Percentiles rank a stretch among this genome's conserved stretches.
These are phyloP conservation scores for Ypsolopha sequella DNA, from an alignment of 2,888 invertebrate species.

Conservation along the genomic window DNA sequence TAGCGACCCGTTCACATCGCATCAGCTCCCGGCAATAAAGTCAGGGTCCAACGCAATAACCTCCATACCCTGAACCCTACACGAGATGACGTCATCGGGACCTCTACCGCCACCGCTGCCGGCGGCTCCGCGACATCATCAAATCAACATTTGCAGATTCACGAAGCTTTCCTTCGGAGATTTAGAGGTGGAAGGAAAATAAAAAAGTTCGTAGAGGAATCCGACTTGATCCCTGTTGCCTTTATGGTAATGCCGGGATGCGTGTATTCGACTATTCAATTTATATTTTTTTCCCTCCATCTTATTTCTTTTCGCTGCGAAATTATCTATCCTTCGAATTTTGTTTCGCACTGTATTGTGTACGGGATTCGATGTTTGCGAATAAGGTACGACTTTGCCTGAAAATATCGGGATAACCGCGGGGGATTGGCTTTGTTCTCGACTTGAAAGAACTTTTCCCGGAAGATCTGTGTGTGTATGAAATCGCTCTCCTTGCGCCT, in stretches of 20 bases:
- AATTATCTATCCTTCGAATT: slow-evolving; percentile 70
- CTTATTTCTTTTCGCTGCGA: slow-evolving; percentile 63
- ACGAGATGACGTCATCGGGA: too few relatives aligned
- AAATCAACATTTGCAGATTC: slow-evolving; percentile 73
- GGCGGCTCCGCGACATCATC: slow-evolving; percentile 47
- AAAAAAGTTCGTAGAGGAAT: slow-evolving; percentile 71
- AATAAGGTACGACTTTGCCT: slow-evolving; percentile 62
- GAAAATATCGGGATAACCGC: slow-evolving; percentile 67
- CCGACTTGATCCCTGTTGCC: slow-evolving; percentile 68
- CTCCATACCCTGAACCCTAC: too few relatives aligned
- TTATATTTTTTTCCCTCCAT: slow-evolving; percentile 67
- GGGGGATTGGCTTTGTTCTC: slow-evolving; percentile 64
- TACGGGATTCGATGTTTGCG: slow-evolving; percentile 64
- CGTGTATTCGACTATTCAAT: slow-evolving; percentile 71
- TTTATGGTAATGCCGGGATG: slow-evolving; percentile 70
- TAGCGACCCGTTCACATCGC: too few relatives aligned
- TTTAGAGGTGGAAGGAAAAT: slow-evolving; percentile 71
- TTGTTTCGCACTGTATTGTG: slow-evolving; percentile 70
- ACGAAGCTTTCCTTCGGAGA: slow-evolving; percentile 66
- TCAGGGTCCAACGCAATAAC: slow-evolving; percentile 5
- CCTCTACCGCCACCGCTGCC: slow-evolving; percentile 8
- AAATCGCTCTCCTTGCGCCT: slow-evolving; percentile 28
- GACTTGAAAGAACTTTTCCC: slow-evolving; percentile 67
- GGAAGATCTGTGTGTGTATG: slow-evolving; percentile 45
- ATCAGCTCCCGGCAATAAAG: slow-evolving; percentile 6